A percentile compares a stretch with the other conserved stretches of the same genome.
phyloP scores from a whole-genome alignment of 2,113 vertebrate genomes.

The Cricetomys ansorgei region DNA sequence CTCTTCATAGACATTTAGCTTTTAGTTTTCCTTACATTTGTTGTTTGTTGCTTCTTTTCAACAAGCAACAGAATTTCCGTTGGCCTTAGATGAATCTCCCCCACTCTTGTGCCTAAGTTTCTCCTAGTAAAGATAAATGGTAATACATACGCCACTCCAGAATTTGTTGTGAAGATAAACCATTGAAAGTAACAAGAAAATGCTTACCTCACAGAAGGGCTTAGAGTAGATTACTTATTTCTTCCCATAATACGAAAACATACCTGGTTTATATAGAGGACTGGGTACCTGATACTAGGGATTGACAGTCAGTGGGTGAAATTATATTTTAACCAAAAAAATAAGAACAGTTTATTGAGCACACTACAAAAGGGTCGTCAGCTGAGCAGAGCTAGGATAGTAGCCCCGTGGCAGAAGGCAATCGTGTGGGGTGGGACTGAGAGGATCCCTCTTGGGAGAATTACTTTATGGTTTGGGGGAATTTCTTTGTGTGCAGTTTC shows the following conservation, averaged over 20 bases:
- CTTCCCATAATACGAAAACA: too few species aligned
- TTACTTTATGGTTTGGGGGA: not conserved
- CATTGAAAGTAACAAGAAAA: not conserved
- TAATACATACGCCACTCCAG: not conserved
- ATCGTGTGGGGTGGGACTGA: not conserved
- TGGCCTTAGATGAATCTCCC: not conserved
- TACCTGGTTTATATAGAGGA: not conserved
- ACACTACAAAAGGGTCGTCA: not conserved
- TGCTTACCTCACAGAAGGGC: not conserved
- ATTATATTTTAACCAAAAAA: not conserved
- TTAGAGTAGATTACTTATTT: not conserved
- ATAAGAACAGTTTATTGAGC: not conserved
- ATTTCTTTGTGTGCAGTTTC: not conserved
- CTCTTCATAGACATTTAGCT: not conserved
- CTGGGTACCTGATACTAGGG: not conserved
- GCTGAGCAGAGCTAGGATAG: not conserved
- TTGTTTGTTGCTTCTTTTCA: conserved; percentile 10
- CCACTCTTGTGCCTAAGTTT: not conserved
- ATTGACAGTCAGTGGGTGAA: not conserved
- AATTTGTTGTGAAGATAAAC: not conserved
- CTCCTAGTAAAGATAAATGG: not conserved
- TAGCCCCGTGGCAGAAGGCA: not conserved
- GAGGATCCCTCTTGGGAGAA: not conserved
- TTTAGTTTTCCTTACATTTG: not conserved
- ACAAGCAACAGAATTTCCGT: not conserved